Evolutionary conservation across 2,888 invertebrate genomes (phyloP).

Genomic region (Patella depressa): DNA sequence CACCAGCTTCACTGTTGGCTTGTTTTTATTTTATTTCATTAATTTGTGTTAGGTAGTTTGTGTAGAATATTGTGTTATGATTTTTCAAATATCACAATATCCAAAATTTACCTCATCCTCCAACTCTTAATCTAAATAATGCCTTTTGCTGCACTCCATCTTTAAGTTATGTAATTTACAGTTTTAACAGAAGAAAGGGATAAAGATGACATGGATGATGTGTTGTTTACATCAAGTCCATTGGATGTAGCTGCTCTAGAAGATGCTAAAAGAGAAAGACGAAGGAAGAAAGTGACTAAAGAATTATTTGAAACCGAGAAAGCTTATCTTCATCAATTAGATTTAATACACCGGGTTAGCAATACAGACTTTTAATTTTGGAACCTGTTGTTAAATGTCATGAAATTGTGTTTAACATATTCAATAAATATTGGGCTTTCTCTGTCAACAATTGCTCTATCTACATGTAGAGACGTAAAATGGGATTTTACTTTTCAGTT

Average conservation of each 20-base stretch:
- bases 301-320: slow-evolving; percentile 82
- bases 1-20: too few species aligned
- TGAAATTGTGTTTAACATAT: too few species aligned
- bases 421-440: too few species aligned
- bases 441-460: too few species aligned
- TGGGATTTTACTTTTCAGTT: too few species aligned
- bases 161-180: neutral
- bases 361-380: neutral
- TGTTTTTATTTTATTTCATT: too few species aligned
- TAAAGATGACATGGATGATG: slow-evolving; percentile 32
- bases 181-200: slow-evolving; percentile 23
- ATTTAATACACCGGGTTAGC: slow-evolving; percentile 76
- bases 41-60: too few species aligned
- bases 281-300: slow-evolving; percentile 75
- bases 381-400: too few species aligned
- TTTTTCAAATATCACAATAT: neutral
- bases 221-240: slow-evolving; percentile 34
- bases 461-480: too few species aligned
- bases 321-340: slow-evolving; percentile 79
- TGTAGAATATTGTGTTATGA: too few species aligned
- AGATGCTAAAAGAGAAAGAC: slow-evolving; percentile 48
- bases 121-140: neutral
- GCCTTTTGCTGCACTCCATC: slow-evolving; percentile 39
- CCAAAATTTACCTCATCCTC: neutral
- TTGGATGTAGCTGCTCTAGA: slow-evolving; percentile 38